phyloP scores from a whole-genome alignment of 2,113 vertebrate species.

The Osmerus mordax region DNA sequence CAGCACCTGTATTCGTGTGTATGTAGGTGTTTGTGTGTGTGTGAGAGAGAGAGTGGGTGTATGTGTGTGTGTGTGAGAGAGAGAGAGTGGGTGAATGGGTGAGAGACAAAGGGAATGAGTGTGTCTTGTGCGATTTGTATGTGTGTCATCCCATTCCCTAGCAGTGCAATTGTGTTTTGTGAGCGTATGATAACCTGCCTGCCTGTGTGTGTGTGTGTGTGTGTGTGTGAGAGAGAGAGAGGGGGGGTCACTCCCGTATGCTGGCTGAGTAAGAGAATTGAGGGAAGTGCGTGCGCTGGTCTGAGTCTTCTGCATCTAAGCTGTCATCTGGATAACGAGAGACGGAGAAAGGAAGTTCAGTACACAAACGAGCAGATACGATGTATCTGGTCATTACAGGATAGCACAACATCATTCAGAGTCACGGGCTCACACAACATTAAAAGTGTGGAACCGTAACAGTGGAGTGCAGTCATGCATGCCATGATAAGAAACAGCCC shows the following conservation, averaged over 20 bases:
- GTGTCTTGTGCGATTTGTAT: background rate
- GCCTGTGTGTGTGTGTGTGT: constrained; percentile 50
- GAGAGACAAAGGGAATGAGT: background rate
- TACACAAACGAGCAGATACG: too few relatives aligned
- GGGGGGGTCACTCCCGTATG: constrained; percentile 81
- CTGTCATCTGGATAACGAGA: constrained; percentile 78
- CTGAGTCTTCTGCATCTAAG: constrained; percentile 80
- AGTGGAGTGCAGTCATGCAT: too few relatives aligned
- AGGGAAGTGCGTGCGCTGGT: constrained; percentile 89
- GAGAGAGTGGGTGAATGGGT: background rate
- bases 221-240: constrained; percentile 56
- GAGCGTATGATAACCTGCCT: constrained; percentile 51
- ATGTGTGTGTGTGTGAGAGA: constrained; percentile 2
- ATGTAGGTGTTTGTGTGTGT: constrained; percentile 37
- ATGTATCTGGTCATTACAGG: too few relatives aligned
- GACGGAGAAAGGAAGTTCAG: background rate
- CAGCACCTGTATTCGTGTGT: constrained; percentile 20
- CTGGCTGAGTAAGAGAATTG: constrained; percentile 95
- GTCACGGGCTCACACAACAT: too few relatives aligned
- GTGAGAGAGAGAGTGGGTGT: constrained; percentile 25
- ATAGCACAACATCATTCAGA: background rate
- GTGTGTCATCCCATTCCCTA: constrained; percentile 3
- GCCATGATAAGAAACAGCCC: too few relatives aligned
- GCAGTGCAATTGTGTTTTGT: constrained; percentile 4
- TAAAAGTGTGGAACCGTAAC: too few relatives aligned